A percentile compares a stretch with the other conserved stretches of the same genome.
Conservation (phyloP, 2,113 vertebrate genomes). For the Enhydra lutris region DNA sequence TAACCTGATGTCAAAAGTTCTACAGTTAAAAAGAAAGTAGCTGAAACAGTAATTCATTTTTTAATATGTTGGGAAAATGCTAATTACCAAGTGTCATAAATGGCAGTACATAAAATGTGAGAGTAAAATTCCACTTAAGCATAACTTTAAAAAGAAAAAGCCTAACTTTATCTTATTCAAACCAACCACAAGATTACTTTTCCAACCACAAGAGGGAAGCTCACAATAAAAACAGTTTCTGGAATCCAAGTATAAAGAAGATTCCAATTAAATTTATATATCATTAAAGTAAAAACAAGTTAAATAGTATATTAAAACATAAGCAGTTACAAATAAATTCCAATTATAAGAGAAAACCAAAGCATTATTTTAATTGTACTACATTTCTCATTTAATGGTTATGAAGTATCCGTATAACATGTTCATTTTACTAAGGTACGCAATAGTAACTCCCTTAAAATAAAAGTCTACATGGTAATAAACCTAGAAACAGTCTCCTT, state of each 20-base stretch:
- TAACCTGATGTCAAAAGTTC: background rate
- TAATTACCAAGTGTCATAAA: background rate
- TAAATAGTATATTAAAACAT: background rate
- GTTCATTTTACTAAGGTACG: background rate
- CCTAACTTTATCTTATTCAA: background rate
- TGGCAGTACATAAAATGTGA: background rate
- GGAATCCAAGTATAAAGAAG: background rate
- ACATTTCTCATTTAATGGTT: background rate
- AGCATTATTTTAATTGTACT: background rate
- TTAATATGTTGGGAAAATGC: background rate
- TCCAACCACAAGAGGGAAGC: background rate
- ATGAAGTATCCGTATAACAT: background rate
- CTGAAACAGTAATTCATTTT: background rate
- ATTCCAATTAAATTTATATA: background rate
- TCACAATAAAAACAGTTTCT: background rate
- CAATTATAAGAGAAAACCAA: background rate
- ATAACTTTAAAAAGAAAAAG: background rate
- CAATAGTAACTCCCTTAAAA: background rate
- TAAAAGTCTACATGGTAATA: background rate
- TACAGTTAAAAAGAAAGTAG: background rate
- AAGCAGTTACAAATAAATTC: background rate
- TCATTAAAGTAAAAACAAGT: background rate
- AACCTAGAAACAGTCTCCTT: background rate
- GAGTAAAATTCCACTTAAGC: background rate
- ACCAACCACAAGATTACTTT: slow-evolving; percentile 1